Percentiles rank a stretch among this genome's conserved stretches.
phyloP scores from a whole-genome alignment of 2,888 invertebrate species.

The Drosophila tripunctata region DNA sequence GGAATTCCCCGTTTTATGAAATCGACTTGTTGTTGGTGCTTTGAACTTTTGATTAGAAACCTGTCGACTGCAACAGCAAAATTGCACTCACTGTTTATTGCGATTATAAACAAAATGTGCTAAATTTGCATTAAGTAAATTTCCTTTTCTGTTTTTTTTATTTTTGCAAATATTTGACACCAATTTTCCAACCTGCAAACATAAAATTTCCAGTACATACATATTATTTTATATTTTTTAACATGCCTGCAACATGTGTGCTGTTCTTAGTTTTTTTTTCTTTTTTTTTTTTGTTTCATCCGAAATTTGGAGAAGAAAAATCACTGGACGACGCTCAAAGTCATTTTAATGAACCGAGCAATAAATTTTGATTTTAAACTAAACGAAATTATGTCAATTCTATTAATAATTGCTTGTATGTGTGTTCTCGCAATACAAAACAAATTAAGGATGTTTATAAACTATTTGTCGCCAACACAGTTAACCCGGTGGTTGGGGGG shows the following conservation, averaged over 20 bases:
- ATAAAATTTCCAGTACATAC: conserved; percentile 31
- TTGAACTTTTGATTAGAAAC: conserved; percentile 60
- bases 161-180: conserved; percentile 61
- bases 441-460: conserved; percentile 66
- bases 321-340: conserved; percentile 54
- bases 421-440: conserved; percentile 27
- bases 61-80: conserved; percentile 24
- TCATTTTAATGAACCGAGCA: conserved; percentile 58
- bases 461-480: conserved; percentile 36
- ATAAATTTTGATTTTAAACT: conserved; percentile 61
- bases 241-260: conserved; percentile 77
- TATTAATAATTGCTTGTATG: conserved; percentile 63
- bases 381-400: conserved; percentile 76
- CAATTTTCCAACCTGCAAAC: conserved; percentile 50
- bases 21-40: conserved; percentile 34
- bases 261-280: conserved; percentile 25
- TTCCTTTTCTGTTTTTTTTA: conserved; percentile 4
- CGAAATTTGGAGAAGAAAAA: conserved; percentile 18
- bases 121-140: not conserved
- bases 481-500: not conserved
- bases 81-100: conserved; percentile 46
- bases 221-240: conserved; percentile 21
- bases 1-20: conserved; percentile 46
- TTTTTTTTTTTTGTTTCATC: conserved; percentile 38
- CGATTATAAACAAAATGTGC: conserved; percentile 28